Base-by-base conservation (phyloP, 2,797 vertebrate species). In the Microctenopoma lineatum region DNA sequence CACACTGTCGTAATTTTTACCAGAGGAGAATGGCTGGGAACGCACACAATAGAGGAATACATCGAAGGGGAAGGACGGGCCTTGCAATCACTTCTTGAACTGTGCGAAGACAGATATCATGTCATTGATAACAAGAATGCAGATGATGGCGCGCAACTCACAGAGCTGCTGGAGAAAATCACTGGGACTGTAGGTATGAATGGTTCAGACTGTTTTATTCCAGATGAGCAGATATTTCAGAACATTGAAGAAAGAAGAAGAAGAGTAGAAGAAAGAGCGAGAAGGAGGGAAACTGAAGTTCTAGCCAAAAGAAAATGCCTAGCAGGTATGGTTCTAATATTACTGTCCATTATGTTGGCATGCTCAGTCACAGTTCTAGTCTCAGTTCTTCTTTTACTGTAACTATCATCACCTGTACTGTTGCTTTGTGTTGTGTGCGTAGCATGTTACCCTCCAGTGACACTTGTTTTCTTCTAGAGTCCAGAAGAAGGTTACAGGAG, bases 51-150 rank as follows among this genome's bases (percentile, higher is more conserved):
- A 21, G 87, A 89, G 42, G 68, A 90, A 73, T 75, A 69, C 62
- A 85, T 87, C 0, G 85, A 89, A 69, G 77, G 81, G 0, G 85
- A 90, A 2, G 83, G 81, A 8, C 61, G 75, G 46, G 75, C 79
- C 55, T n/a, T 90, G 16, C 67, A 59, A 59, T 66, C 62, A 4
- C 29, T 90, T 0, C 60, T 84, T 12, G 75, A 87, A 5, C 55
- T 10, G 9, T 91, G 81, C 61, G 83, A 68, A 12, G 78, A 90
- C 70, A 86, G 81, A 58, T 89, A 86, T 53, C 80, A 90, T 4
- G 81, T 88, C 65, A 8, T 85, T 2, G 73, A 84, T 26, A 90
- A 87, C 67, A 84, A 73, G 38, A 80, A 86, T 18, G 21, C 7
- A 54, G 58, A 71, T 4, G 74, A 79, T 44, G 52, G 59, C 1